These are phyloP conservation scores for Drosophila bifasciata DNA, from an alignment of 1,140 invertebrate species.

Conservation along the genomic window DNA sequence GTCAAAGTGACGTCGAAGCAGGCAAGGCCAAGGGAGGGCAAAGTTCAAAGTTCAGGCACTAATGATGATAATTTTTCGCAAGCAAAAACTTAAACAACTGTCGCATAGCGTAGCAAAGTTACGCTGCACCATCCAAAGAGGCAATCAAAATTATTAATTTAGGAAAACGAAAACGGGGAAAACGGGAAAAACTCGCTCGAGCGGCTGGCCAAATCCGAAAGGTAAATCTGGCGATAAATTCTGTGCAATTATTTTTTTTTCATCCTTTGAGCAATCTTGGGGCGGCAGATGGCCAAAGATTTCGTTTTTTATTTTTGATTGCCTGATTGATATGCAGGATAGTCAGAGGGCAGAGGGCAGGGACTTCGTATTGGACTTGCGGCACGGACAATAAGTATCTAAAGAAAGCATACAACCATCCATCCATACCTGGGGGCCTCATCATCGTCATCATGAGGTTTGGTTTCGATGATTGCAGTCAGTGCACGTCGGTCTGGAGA, in stretches of 20 bases:
- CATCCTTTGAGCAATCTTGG: slow-evolving; percentile 50
- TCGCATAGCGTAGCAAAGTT: slow-evolving; percentile 9
- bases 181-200: not conserved
- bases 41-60: slow-evolving; percentile 5
- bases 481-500: slow-evolving; percentile 58
- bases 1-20: slow-evolving; percentile 17
- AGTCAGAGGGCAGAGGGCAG: slow-evolving; percentile 8
- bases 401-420: too few species aligned
- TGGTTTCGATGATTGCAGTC: slow-evolving; percentile 61
- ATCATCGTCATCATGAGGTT: slow-evolving; percentile 30
- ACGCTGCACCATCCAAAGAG: slow-evolving; percentile 1
- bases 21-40: not conserved
- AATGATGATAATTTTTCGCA: slow-evolving; percentile 60
- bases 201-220: slow-evolving; percentile 16
- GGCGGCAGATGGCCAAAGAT: slow-evolving; percentile 44
- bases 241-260: slow-evolving; percentile 53
- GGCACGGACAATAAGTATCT: slow-evolving; percentile 28
- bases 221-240: slow-evolving; percentile 48
- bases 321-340: slow-evolving; percentile 71
- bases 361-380: not conserved
- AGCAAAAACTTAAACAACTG: slow-evolving; percentile 58
- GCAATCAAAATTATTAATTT: slow-evolving; percentile 70
- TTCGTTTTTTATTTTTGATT: slow-evolving; percentile 3
- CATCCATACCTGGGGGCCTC: not conserved
- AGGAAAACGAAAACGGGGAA: slow-evolving; percentile 24